Percentiles rank a stretch among this genome's conserved stretches.
These are phyloP conservation scores for Cephonodes hylas DNA, from an alignment of 2,888 invertebrate genomes.

Conservation along the genomic window DNA sequence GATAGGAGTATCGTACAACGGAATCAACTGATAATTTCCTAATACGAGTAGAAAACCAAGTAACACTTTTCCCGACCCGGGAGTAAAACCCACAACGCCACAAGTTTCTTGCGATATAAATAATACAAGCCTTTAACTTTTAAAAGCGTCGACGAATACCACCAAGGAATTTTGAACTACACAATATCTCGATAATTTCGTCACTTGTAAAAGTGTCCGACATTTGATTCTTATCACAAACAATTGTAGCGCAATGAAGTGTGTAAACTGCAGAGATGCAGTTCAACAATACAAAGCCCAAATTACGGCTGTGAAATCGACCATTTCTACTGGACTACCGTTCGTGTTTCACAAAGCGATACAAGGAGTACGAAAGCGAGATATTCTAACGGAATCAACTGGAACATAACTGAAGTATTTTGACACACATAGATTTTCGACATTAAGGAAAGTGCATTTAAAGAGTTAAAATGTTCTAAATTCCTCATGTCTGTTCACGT, in stretches of 20 bases:
- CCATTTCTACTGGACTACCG: not conserved
- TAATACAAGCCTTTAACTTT: too few species aligned
- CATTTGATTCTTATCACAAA: not conserved
- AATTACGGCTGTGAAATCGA: slow-evolving; percentile 4
- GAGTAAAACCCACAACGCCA: too few species aligned
- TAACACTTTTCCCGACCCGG: too few species aligned
- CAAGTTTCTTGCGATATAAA: too few species aligned
- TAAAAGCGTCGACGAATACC: too few species aligned
- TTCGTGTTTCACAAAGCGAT: slow-evolving; percentile 1
- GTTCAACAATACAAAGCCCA: not conserved
- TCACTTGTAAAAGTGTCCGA: not conserved
- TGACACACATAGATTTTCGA: not conserved
- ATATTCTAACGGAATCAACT: not conserved
- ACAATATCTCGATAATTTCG: not conserved
- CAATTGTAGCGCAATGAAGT: not conserved
- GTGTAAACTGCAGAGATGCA: not conserved
- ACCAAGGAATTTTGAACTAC: too few species aligned
- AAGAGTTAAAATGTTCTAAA: too few species aligned
- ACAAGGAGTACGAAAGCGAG: not conserved
- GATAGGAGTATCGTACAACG: too few species aligned
- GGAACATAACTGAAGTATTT: not conserved
- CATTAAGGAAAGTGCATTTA: too few species aligned
- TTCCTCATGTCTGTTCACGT: too few species aligned
- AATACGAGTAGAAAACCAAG: too few species aligned
- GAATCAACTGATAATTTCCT: too few species aligned